phyloP scores from a whole-genome alignment of 2,888 invertebrate species.

The Drepana falcataria region DNA sequence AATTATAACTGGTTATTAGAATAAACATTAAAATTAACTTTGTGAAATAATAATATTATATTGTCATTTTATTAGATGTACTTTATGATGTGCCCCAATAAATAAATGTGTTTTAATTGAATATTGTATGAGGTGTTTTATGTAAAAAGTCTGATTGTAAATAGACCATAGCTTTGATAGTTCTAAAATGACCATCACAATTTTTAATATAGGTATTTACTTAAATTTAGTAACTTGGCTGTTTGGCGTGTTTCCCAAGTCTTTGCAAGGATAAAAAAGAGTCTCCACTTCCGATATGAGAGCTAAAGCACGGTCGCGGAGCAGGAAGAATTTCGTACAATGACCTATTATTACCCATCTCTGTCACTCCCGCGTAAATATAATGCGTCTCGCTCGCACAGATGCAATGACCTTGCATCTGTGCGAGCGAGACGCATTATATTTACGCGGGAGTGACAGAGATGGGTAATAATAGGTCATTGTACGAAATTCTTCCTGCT shows the following conservation, averaged over 20 bases:
- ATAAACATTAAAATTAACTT: not conserved
- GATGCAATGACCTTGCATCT: too few relatives aligned
- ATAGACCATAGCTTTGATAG: slow-evolving; percentile 35
- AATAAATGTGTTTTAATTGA: slow-evolving; percentile 5
- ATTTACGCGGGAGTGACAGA: too few relatives aligned
- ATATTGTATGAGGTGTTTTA: slow-evolving; percentile 14
- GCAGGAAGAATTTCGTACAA: too few relatives aligned
- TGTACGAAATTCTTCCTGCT: too few relatives aligned
- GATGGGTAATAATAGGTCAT: too few relatives aligned
- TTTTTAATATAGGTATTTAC: slow-evolving; percentile 30
- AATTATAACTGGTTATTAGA: not conserved
- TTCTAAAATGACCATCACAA: slow-evolving; percentile 47
- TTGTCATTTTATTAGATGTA: not conserved
- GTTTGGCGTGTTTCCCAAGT: slow-evolving; percentile 26
- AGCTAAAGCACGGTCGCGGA: too few relatives aligned
- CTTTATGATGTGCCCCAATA: not conserved
- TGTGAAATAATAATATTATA: not conserved
- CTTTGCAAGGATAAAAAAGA: not conserved
- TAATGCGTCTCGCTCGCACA: too few relatives aligned
- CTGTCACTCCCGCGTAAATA: too few relatives aligned
- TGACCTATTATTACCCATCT: too few relatives aligned
- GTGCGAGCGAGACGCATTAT: too few relatives aligned
- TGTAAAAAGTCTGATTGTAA: slow-evolving; percentile 70
- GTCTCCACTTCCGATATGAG: not conserved
- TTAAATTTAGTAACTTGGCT: slow-evolving; percentile 8